Conservation (phyloP, 1,140 invertebrate species). For the Popillia japonica region DNA sequence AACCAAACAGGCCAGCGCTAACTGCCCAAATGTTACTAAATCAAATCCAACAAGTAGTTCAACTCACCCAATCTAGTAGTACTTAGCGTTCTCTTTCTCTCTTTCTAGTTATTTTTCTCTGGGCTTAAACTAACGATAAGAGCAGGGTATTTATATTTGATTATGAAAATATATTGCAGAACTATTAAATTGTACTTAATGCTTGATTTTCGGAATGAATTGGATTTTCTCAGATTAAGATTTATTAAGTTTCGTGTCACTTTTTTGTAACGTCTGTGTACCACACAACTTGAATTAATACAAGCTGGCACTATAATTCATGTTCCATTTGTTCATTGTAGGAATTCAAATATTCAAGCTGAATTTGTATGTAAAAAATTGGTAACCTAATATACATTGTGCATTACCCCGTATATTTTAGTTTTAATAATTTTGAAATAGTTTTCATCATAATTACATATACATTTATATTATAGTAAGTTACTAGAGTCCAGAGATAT, state of each 20-base stretch:
- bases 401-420: too few species aligned
- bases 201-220: too few species aligned
- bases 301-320: too few species aligned
- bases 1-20: constrained; percentile 28
- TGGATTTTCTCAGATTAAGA: too few species aligned
- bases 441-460: not conserved
- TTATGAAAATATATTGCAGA: not conserved
- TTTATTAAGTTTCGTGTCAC: too few species aligned
- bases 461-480: not conserved
- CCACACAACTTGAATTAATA: too few species aligned
- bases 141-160: not conserved
- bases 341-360: too few species aligned
- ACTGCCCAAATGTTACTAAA: constrained; percentile 34
- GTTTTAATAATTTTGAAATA: too few species aligned
- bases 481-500: not conserved
- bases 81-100: not conserved
- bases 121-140: constrained; percentile 5
- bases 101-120: not conserved
- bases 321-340: too few species aligned
- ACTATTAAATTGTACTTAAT: not conserved
- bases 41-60: constrained; percentile 22
- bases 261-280: too few species aligned
- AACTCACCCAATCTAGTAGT: not conserved
- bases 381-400: too few species aligned
- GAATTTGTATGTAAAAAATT: too few species aligned